A percentile compares a stretch with the other conserved stretches of the same genome.
Evolutionary conservation across 1,140 invertebrate genomes (phyloP).

Genomic region (Berghia stephanieae): DNA sequence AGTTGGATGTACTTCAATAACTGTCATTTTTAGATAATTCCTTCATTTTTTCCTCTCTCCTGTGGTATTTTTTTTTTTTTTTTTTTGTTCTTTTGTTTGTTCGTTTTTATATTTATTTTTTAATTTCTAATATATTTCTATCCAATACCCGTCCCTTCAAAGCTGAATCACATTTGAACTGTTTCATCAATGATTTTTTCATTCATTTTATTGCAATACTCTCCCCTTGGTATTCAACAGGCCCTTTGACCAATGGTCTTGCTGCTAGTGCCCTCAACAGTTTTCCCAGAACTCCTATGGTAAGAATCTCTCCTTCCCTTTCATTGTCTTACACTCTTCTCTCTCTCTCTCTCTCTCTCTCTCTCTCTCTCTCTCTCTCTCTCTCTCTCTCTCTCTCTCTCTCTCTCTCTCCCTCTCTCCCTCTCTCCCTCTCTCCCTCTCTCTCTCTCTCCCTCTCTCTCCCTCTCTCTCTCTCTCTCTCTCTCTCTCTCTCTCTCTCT

Average conservation of each 20-base stretch:
- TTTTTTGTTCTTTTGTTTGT: too few species aligned
- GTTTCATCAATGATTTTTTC: too few species aligned
- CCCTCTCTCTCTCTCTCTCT: neutral
- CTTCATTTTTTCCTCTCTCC: too few species aligned
- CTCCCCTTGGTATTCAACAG: slow-evolving; percentile 36
- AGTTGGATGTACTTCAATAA: too few species aligned
- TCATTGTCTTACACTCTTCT: neutral
- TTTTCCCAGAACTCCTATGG: slow-evolving; percentile 24
- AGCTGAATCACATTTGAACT: slow-evolving; percentile 40
- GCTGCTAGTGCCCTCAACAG: slow-evolving; percentile 30
- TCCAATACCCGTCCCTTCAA: too few species aligned
- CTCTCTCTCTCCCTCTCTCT: neutral
- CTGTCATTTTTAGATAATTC: too few species aligned
- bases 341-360: neutral
- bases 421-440: neutral
- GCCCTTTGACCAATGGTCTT: slow-evolving; percentile 37
- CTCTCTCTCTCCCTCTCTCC: neutral
- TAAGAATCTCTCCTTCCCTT: neutral
- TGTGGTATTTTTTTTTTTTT: too few species aligned
- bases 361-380: neutral
- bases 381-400: too few species aligned
- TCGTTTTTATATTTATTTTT: too few species aligned
- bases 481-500: slow-evolving; percentile 16
- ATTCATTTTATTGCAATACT: too few species aligned
- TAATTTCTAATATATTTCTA: too few species aligned